Base-by-base conservation (phyloP, 2,113 vertebrate species). In the Clarias batrachus region DNA sequence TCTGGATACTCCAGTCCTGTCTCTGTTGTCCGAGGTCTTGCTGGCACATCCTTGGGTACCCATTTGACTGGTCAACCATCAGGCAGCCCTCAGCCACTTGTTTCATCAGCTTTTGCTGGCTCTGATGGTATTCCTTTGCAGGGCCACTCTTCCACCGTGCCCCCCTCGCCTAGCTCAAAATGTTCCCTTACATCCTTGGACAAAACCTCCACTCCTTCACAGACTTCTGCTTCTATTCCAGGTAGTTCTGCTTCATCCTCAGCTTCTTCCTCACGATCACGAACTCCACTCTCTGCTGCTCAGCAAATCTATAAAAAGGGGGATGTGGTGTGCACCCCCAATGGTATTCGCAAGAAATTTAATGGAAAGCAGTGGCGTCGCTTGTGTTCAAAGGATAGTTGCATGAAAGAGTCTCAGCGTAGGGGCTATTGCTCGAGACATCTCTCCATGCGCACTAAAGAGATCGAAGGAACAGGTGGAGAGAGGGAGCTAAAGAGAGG, bases 281-380 rank as follows among this genome's bases (percentile, higher is more conserved):
- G 96, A 57, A 97, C 96, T 0, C 96, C 97, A 0, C 91, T 97
- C 33, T 96, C 96, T 0, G 94, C 95, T 0, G 95, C 95, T 52
- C 97, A 97, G 91, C 97, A 97, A 92, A 98, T 97, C 37, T 98
- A 97, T 86, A 97, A 97, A 88, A 98, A 98, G 86, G 97, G 97
- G 0, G 97, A 98, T 0, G 97, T 98, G 88, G 97, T 98, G 0
- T 97, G 97, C 90, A 98, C 97, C 0, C 97, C 96, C 0, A 97
- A 97, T 0, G 97, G 97, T 4, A 97, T 98, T 62, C 95, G 97
- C 0, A 98, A 98, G 91, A 98, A 98, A 88, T 98, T 98, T 86
- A 98, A 98, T 0, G 97, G 97, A 6, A 98, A 98, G 93, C 97
- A 98, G 83, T 98, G 97, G 97, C 92, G 97, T n/a, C 93, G 97